Base-by-base conservation (phyloP, 2,797 vertebrate genomes). In the Fistularia tabacaria region DNA sequence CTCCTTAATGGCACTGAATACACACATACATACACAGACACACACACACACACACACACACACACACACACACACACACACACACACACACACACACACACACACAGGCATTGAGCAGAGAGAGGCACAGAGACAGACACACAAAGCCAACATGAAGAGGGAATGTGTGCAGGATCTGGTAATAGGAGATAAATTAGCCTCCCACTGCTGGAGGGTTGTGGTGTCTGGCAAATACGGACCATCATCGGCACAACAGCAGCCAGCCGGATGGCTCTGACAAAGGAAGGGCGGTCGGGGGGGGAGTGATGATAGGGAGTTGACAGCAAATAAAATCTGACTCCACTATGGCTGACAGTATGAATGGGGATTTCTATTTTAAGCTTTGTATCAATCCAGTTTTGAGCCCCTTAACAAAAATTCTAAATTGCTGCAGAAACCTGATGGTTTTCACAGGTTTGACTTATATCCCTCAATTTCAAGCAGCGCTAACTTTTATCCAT, bases 111-210 rank as follows among this genome's bases (percentile, higher is more conserved):
- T 1, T 12, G 43, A 45, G 43, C 11, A 69, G 61, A 57, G 3
- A 62, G 51, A 54, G 43, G 49, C 25, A 45, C 13, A 36, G 51
- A 44, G 43, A n/a, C 9, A 0, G 15, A 6, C 45, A 54, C 38
- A 71, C 36, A 54, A 37, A 53, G 43, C 6, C 5, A 3, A 7
- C n/a, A 7, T 36, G n/a, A 38, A 3, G 25, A 37, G 50, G 38
- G 41, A 1, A 36, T 15, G 54, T 52, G 53, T 39, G 42, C 40
- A 14, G 44, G 41, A 49, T 13, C 59, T 74, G 65, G 51, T 62
- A 69, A 61, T 54, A 15, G 44, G 43, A 70, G 70, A 74, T 61
- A 72, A 68, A 74, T 71, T 49, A 60, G 36, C 66, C 36, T 57
- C 41, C 48, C 41, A 38, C 51, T 12, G 51, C 51, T 41, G 48